These are phyloP conservation scores for Hypsopygia costalis DNA, from an alignment of 2,888 invertebrate species.

Conservation along the genomic window DNA sequence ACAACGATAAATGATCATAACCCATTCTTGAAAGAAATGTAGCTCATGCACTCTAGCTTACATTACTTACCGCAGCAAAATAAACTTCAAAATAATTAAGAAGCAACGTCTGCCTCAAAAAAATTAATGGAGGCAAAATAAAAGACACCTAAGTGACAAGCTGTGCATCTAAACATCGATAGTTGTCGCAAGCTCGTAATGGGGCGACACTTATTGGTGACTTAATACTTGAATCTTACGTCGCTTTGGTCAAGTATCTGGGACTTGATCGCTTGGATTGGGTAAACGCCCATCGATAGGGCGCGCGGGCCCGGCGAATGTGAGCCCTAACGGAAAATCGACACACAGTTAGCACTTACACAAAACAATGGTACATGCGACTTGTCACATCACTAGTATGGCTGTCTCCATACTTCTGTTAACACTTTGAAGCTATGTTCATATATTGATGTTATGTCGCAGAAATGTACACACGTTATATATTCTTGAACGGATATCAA, in stretches of 20 bases:
- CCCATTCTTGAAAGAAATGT: slow-evolving; percentile 32
- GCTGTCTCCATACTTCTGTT: slow-evolving; percentile 39
- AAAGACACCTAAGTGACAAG: slow-evolving; percentile 74
- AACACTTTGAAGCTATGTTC: slow-evolving; percentile 54
- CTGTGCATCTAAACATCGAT: slow-evolving; percentile 79
- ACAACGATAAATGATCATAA: slow-evolving; percentile 30
- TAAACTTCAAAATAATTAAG: slow-evolving; percentile 21
- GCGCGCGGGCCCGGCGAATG: slow-evolving; percentile 95
- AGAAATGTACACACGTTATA: slow-evolving; percentile 31
- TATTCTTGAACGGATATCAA: slow-evolving; percentile 32
- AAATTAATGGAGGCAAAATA: slow-evolving; percentile 11
- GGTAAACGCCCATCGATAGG: slow-evolving; percentile 94
- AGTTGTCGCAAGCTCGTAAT: slow-evolving; percentile 66
- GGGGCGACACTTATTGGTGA: slow-evolving; percentile 60
- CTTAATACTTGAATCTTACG: slow-evolving; percentile 87
- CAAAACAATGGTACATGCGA: slow-evolving; percentile 70
- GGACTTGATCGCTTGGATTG: slow-evolving; percentile 93
- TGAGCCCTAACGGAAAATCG: slow-evolving; percentile 87
- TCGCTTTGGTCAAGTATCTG: slow-evolving; percentile 92
- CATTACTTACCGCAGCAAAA: slow-evolving; percentile 51
- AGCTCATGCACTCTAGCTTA: slow-evolving; percentile 64
- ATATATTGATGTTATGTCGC: slow-evolving; percentile 34
- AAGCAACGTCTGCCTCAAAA: slow-evolving; percentile 17
- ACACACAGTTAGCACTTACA: slow-evolving; percentile 82
- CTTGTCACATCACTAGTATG: slow-evolving; percentile 49